Base-by-base conservation (phyloP, 2,888 invertebrate genomes). In the Orthosia incerta region DNA sequence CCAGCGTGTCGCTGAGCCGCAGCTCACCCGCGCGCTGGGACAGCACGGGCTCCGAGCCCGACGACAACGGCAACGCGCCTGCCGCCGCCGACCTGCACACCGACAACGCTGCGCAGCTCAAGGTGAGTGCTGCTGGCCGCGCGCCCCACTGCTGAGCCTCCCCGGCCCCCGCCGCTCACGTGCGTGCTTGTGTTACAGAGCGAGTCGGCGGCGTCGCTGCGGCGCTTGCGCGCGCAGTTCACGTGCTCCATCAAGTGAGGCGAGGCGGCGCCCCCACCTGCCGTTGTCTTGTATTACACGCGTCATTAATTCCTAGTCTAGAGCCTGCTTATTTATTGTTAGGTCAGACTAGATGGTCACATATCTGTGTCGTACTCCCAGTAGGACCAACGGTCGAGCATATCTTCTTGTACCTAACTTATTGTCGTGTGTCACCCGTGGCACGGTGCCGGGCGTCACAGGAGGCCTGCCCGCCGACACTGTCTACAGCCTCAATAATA, bases 191-290 rank as follows among this genome's bases (percentile, higher is more conserved):
- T 73, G 70, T 70, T 74, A 45, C 89, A 91, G 92, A 80, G 71
- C 77, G 89, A 85, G 64, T 84, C 91, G 69, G 51, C 85, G 84
- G 78, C 91, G 76, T 89, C 94, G 82, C 90, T 95, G 91, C 92
- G 88, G 75, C 92, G 94, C 63, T 91, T 95, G 87, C 95, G 95
- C 83, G 95, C 94, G 83, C 95, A 93, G 80, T 95, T 94, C 90
- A 86, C 95, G 70, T 93, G 95, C 92, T 93, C 94, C 85, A 94
- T 92, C 90, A 93, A 95, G 93, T 95, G 91, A 93, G 81, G 74
- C 67, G 59, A 3, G 20, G 57, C 26, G 23, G 18, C 60, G 57
- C 53, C 50, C 56, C 9, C 57, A 31, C 2, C 48, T 66, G 81
- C 69, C 66, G n/a, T 67, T 64, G 82, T 80, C 57, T 61, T 70